Percentiles rank a stretch among this genome's conserved stretches.
Evolutionary conservation across 2,888 invertebrate species (phyloP).

Genomic region (Choristoneura rosaceana): DNA sequence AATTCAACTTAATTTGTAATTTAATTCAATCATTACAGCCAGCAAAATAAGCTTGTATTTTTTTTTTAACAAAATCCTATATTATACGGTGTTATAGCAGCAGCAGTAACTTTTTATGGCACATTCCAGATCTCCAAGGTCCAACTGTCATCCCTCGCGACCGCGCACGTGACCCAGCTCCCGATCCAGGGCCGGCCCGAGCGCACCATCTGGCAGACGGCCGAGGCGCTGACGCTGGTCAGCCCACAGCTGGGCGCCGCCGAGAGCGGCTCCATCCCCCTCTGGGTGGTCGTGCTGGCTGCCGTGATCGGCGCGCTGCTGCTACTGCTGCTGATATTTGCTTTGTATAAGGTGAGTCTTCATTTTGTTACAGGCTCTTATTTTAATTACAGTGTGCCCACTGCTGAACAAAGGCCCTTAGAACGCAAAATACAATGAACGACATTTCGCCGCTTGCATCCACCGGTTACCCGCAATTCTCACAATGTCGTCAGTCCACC

Average conservation of each 20-base stretch:
- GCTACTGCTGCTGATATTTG: slow-evolving; percentile 90
- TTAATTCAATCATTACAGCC: too few species aligned
- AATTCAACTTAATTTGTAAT: too few species aligned
- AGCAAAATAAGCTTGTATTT: too few species aligned
- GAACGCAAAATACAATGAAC: too few species aligned
- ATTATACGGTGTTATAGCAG: too few species aligned
- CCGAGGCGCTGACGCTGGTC: slow-evolving; percentile 90
- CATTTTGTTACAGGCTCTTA: too few species aligned
- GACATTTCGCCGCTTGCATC: too few species aligned
- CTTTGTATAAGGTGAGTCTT: slow-evolving; percentile 90
- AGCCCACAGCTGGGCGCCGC: slow-evolving; percentile 87
- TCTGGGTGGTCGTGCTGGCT: slow-evolving; percentile 95
- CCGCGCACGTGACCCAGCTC: slow-evolving; percentile 89
- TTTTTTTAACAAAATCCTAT: too few species aligned
- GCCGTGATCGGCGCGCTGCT: slow-evolving; percentile 93
- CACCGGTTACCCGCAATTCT: too few species aligned
- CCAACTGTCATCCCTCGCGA: slow-evolving; percentile 91
- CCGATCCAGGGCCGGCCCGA: slow-evolving; percentile 86
- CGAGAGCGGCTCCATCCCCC: slow-evolving; percentile 89
- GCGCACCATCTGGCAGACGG: slow-evolving; percentile 83
- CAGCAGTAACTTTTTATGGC: background rate
- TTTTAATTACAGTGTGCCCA: too few species aligned
- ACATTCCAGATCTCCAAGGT: slow-evolving; percentile 78
- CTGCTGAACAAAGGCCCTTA: too few species aligned
- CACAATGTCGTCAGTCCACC: too few species aligned